phyloP scores from a whole-genome alignment of 2,797 vertebrate genomes.

The Cercopithecus neglectus region DNA sequence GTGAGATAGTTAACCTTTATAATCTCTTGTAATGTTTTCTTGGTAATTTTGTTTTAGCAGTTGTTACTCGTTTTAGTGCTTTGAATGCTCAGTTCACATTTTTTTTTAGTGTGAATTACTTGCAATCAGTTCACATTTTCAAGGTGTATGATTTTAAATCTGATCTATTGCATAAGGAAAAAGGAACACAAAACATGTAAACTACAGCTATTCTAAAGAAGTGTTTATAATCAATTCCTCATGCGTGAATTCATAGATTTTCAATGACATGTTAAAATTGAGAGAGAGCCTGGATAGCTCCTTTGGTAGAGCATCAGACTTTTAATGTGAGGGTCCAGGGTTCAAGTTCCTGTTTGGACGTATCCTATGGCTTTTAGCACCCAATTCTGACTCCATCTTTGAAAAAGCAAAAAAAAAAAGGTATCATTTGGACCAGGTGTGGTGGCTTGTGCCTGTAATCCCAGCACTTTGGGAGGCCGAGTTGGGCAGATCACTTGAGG shows the following conservation, averaged over 20 bases:
- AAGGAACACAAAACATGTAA: neutral
- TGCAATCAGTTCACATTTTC: neutral
- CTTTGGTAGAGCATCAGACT: neutral
- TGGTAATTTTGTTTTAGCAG: neutral
- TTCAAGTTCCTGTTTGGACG: neutral
- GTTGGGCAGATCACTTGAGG: neutral
- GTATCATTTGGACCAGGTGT: neutral
- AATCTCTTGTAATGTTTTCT: neutral
- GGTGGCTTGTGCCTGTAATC: neutral
- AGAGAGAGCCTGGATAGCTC: neutral
- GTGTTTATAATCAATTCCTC: neutral
- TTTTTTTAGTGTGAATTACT: neutral
- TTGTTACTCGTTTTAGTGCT: neutral
- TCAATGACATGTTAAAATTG: neutral
- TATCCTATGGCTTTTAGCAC: neutral
- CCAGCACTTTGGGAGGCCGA: neutral
- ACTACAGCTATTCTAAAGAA: neutral
- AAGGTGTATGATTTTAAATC: neutral
- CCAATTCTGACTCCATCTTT: neutral
- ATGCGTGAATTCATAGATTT: slow-evolving; percentile 4
- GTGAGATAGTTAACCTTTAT: slow-evolving; percentile 3
- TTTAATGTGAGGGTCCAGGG: neutral
- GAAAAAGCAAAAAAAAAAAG: neutral
- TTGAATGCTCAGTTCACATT: neutral
- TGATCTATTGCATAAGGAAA: neutral